phyloP scores from a whole-genome alignment of 2,113 vertebrate genomes.

The Potamarius usumacintae region DNA sequence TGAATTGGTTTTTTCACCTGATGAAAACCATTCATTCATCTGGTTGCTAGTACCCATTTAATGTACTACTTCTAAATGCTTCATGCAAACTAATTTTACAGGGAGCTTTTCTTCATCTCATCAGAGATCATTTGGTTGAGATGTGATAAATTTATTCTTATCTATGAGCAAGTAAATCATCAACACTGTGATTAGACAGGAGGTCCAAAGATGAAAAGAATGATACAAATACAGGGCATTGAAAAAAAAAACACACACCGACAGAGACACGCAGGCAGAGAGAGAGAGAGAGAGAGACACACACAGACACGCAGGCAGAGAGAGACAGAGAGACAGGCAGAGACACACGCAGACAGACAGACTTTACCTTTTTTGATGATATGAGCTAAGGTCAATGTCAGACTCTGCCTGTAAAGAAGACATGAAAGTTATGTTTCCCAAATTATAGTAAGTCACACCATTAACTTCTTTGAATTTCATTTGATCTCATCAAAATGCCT shows the following conservation, averaged over 20 bases:
- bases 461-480: not conserved
- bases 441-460: not conserved
- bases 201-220: slow-evolving; percentile 9
- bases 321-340: not conserved
- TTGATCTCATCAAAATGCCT: not conserved
- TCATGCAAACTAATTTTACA: not conserved
- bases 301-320: no score
- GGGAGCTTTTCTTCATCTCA: not conserved
- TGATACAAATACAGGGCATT: not conserved
- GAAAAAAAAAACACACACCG: not conserved
- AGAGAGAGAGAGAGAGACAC: no score
- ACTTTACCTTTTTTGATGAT: slow-evolving; percentile 76
- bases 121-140: not conserved
- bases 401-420: slow-evolving; percentile 71
- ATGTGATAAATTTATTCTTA: not conserved
- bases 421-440: slow-evolving; percentile 14
- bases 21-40: not conserved
- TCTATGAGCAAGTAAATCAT: not conserved
- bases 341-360: not conserved
- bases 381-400: slow-evolving; percentile 74
- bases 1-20: not conserved
- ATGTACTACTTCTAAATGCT: not conserved
- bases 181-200: not conserved
- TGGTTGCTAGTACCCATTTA: not conserved
- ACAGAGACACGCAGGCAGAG: not conserved